Evolutionary conservation across 2,113 vertebrate species (phyloP).

Genomic region (Onychorhynchus coronatus): DNA sequence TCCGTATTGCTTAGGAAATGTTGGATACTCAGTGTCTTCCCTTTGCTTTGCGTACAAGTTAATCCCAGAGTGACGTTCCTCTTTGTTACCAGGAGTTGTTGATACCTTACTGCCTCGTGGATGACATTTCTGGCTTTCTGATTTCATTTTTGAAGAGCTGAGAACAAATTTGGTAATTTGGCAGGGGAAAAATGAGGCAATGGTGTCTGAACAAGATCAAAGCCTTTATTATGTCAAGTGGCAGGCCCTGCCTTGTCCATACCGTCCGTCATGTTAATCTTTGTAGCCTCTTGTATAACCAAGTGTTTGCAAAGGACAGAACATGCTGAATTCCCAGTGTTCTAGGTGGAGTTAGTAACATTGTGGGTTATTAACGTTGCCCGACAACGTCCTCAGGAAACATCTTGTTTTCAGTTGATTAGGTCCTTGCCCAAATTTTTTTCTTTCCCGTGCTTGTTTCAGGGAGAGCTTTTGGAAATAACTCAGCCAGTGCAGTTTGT

Average conservation of each 20-base stretch:
- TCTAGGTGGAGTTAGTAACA: slow-evolving; percentile 31
- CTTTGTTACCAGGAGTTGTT: neutral
- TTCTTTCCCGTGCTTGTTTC: neutral
- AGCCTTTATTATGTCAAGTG: slow-evolving; percentile 37
- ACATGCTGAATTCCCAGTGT: slow-evolving; percentile 15
- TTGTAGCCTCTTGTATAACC: slow-evolving; percentile 38
- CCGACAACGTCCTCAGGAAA: neutral
- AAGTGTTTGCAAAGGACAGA: neutral
- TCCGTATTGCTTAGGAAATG: neutral
- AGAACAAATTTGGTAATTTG: slow-evolving; percentile 49
- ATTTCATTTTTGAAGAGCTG: slow-evolving; percentile 25
- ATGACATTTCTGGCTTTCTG: neutral
- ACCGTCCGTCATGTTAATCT: slow-evolving; percentile 36
- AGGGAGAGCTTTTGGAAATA: neutral
- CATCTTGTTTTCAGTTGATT: neutral
- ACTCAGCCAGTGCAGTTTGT: neutral
- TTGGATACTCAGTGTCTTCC: neutral
- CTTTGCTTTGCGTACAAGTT: neutral
- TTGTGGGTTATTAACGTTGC: neutral
- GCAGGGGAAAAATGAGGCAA: slow-evolving; percentile 16
- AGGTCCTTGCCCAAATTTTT: neutral
- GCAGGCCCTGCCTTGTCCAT: slow-evolving; percentile 59
- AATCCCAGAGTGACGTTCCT: neutral
- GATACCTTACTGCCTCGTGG: neutral
- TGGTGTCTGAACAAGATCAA: slow-evolving; percentile 51